Evolutionary conservation across 1,140 invertebrate genomes (phyloP).

Genomic region (Sinella curviseta): DNA sequence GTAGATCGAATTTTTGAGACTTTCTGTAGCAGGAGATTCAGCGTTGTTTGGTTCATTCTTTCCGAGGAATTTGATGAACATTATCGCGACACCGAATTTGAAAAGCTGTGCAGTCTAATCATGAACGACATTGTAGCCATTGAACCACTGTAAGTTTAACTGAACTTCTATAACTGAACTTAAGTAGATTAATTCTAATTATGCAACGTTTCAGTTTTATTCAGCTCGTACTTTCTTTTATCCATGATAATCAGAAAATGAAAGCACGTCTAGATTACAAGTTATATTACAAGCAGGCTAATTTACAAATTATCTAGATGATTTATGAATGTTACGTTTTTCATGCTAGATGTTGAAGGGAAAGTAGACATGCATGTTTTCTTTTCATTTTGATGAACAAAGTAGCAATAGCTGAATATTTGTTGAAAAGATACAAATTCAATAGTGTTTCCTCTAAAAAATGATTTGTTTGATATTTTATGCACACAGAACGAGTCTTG

Average conservation of each 20-base stretch:
- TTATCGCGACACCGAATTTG: constrained; percentile 14
- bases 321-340: too few relatives aligned
- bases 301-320: neutral
- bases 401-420: too few relatives aligned
- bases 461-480: too few relatives aligned
- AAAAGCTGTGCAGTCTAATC: constrained; percentile 15
- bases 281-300: neutral
- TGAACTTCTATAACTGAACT: too few relatives aligned
- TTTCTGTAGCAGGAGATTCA: neutral
- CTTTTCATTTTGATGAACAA: too few relatives aligned
- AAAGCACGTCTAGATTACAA: too few relatives aligned
- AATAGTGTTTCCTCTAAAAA: too few relatives aligned
- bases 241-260: neutral
- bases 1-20: constrained; percentile 3
- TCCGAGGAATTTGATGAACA: constrained; percentile 15
- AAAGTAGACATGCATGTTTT: too few relatives aligned
- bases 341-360: too few relatives aligned
- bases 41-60: neutral
- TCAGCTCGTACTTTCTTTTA: neutral
- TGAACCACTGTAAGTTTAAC: constrained; percentile 1
- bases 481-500: neutral
- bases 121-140: constrained; percentile 14
- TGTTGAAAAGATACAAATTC: too few relatives aligned
- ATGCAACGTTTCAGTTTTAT: too few relatives aligned
- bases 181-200: too few relatives aligned